Conservation (phyloP, 2,888 invertebrate species). For the Arctia plantaginis region DNA sequence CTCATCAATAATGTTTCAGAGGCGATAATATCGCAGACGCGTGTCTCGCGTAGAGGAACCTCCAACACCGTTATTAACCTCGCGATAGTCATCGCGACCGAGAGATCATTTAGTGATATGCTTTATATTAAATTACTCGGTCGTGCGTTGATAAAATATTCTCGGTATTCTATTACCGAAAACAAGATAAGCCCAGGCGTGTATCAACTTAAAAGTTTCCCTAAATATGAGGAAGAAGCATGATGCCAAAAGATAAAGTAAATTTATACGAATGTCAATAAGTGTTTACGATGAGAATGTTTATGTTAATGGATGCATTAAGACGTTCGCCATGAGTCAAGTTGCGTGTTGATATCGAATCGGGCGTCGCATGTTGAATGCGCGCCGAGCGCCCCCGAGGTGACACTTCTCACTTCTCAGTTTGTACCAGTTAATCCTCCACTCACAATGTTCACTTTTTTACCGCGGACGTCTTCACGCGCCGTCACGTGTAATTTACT, state of each 20-base stretch:
- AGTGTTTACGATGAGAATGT: constrained; percentile 61
- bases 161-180: constrained; percentile 85
- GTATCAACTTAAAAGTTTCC: constrained; percentile 68
- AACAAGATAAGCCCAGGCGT: constrained; percentile 80
- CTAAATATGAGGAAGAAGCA: constrained; percentile 36
- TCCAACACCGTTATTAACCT: constrained; percentile 85
- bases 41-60: constrained; percentile 81
- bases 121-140: constrained; percentile 87
- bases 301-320: constrained; percentile 73
- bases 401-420: constrained; percentile 48
- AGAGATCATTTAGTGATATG: constrained; percentile 86
- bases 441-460: constrained; percentile 63
- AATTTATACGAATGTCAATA: constrained; percentile 58
- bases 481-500: constrained; percentile 65
- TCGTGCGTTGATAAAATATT: constrained; percentile 86
- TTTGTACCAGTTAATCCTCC: constrained; percentile 67
- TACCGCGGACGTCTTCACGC: constrained; percentile 56
- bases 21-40: constrained; percentile 83
- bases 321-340: constrained; percentile 73
- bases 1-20: constrained; percentile 84
- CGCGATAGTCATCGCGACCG: constrained; percentile 80
- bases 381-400: constrained; percentile 40
- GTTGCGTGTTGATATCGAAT: constrained; percentile 78
- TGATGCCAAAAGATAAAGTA: constrained; percentile 40
- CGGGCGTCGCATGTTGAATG: constrained; percentile 58